phyloP scores from a whole-genome alignment of 2,797 vertebrate genomes.

The Balearica regulorum region DNA sequence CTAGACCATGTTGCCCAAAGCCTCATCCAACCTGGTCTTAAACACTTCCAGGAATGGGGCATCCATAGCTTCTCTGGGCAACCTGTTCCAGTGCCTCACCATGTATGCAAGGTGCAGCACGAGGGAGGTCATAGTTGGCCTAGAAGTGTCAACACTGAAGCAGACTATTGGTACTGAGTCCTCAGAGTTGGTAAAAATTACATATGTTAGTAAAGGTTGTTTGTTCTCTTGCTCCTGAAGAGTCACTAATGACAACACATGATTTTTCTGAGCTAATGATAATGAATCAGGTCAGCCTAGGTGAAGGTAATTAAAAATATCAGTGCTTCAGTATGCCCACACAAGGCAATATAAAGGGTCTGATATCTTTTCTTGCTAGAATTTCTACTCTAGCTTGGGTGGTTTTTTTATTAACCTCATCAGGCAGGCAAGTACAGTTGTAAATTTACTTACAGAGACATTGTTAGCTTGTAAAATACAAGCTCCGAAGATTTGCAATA shows the following conservation, averaged over 20 bases:
- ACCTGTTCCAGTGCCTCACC: no score
- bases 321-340: not conserved
- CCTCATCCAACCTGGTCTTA: no score
- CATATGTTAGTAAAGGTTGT: not conserved
- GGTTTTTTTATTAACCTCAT: not conserved
- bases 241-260: not conserved
- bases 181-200: not conserved
- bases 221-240: not conserved
- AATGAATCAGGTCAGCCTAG: not conserved
- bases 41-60: no score
- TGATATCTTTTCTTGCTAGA: not conserved
- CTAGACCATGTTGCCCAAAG: no score
- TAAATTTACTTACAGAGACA: not conserved
- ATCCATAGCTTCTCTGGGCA: no score
- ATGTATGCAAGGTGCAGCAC: not conserved
- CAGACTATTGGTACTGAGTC: not conserved
- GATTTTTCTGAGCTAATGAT: not conserved
- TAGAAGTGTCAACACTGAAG: not conserved
- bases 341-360: not conserved
- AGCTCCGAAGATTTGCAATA: not conserved
- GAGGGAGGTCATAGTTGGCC: not conserved
- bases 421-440: not conserved
- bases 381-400: not conserved
- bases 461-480: not conserved
- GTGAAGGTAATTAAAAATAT: conserved; percentile 3